Conservation (phyloP, 2,888 invertebrate genomes). For the Tigriopus californicus region DNA sequence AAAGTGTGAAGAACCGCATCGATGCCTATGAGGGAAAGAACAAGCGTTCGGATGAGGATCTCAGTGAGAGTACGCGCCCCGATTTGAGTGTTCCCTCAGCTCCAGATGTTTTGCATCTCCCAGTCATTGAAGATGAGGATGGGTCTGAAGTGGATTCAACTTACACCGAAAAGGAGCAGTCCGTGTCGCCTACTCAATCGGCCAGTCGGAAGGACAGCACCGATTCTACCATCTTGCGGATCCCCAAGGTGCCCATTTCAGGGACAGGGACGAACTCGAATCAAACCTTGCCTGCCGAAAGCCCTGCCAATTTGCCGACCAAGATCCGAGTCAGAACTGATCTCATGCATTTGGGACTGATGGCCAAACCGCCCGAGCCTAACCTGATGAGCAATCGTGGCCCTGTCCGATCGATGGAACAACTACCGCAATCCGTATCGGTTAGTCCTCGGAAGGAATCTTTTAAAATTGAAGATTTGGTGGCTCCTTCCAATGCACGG, state of each 20-base stretch:
- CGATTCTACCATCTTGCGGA: constrained; percentile 7
- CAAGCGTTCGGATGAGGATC: constrained; percentile 6
- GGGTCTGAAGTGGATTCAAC: not conserved
- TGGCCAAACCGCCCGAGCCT: not conserved
- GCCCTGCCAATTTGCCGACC: not conserved
- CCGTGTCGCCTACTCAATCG: not conserved
- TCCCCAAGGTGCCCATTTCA: not conserved
- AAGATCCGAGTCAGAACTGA: constrained; percentile 15
- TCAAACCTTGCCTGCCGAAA: not conserved
- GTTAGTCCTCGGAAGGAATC: not conserved
- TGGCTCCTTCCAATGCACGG: too few species aligned
- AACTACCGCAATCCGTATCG: not conserved
- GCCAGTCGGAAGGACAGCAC: not conserved
- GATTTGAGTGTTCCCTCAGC: constrained; percentile 8
- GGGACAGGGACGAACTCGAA: not conserved
- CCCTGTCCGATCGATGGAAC: not conserved
- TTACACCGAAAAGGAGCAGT: not conserved
- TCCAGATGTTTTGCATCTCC: constrained; percentile 7
- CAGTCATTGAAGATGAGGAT: not conserved
- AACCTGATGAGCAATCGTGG: not conserved
- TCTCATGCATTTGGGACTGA: constrained; percentile 12
- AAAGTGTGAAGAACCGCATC: constrained; percentile 55
- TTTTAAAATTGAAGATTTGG: too few species aligned
- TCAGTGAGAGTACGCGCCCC: constrained; percentile 10
- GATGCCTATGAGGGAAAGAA: constrained; percentile 43